Evolutionary conservation across 2,888 invertebrate genomes (phyloP).

Genomic region (Noctua comes): DNA sequence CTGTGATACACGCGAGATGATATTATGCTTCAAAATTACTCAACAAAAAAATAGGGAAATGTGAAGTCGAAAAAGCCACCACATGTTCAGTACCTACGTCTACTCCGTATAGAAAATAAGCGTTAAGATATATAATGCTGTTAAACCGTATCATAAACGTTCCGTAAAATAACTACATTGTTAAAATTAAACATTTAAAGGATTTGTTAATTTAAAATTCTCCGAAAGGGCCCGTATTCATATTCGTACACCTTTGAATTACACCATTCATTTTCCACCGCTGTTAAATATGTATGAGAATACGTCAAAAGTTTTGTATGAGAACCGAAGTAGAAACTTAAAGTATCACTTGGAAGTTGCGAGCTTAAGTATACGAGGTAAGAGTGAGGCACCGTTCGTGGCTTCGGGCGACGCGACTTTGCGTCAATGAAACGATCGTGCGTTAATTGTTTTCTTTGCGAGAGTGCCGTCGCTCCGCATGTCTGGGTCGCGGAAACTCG

Average conservation of each 20-base stretch:
- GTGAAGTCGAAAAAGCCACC: neutral
- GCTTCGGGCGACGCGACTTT: neutral
- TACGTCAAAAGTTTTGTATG: constrained; percentile 77
- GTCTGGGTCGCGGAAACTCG: neutral
- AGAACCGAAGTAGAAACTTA: constrained; percentile 77
- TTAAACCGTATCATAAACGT: neutral
- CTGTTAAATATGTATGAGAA: constrained; percentile 83
- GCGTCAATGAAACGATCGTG: neutral
- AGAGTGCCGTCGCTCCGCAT: neutral
- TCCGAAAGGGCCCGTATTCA: constrained; percentile 61
- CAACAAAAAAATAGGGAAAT: neutral
- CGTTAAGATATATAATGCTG: neutral
- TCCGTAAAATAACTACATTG: constrained; percentile 23
- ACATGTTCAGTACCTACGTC: neutral
- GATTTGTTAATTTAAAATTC: constrained; percentile 67
- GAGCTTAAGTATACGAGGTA: constrained; percentile 68
- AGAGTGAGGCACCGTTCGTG: constrained; percentile 68
- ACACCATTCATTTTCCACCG: constrained; percentile 75
- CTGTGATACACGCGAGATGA: neutral
- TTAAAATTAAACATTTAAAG: constrained; percentile 56
- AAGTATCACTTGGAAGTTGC: constrained; percentile 69
- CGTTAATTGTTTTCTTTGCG: neutral
- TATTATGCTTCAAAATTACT: neutral
- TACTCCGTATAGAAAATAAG: neutral
- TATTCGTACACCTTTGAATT: constrained; percentile 69